Evolutionary conservation across 2,888 invertebrate genomes (phyloP).

Genomic region (Zaprionus obscuricornis): DNA sequence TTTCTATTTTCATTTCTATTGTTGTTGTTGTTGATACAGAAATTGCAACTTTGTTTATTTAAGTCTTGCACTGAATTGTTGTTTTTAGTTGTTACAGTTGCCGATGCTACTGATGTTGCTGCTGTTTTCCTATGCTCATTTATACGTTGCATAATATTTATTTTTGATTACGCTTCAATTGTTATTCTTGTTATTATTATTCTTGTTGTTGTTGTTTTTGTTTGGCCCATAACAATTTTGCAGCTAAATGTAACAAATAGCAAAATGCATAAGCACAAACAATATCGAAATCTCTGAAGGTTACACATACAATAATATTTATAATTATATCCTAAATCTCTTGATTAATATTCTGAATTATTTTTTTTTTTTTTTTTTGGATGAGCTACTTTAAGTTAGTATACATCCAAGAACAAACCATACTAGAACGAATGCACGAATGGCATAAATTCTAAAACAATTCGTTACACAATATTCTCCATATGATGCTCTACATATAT

Average conservation of each 20-base stretch:
- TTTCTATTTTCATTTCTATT: slow-evolving; percentile 58
- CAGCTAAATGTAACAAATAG: slow-evolving; percentile 26
- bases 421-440: too few species aligned
- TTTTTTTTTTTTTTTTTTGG: too few species aligned
- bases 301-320: slow-evolving; percentile 47
- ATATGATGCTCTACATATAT: too few species aligned
- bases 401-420: too few species aligned
- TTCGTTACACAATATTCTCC: too few species aligned
- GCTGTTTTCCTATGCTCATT: slow-evolving; percentile 39
- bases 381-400: too few species aligned
- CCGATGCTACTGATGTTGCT: slow-evolving; percentile 14
- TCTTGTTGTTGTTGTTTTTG: slow-evolving; percentile 19
- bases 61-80: slow-evolving; percentile 32
- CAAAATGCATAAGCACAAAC: slow-evolving; percentile 46
- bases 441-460: too few species aligned
- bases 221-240: slow-evolving; percentile 24
- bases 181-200: slow-evolving; percentile 20
- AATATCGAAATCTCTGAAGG: slow-evolving; percentile 30
- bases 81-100: slow-evolving; percentile 8
- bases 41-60: slow-evolving; percentile 72
- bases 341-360: too few species aligned
- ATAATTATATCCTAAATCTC: too few species aligned
- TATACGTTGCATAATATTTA: slow-evolving; percentile 53
- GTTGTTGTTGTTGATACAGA: slow-evolving; percentile 43
- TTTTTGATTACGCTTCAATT: slow-evolving; percentile 66